Conservation (phyloP, 2,797 vertebrate genomes). For the Melopsittacus undulatus region DNA sequence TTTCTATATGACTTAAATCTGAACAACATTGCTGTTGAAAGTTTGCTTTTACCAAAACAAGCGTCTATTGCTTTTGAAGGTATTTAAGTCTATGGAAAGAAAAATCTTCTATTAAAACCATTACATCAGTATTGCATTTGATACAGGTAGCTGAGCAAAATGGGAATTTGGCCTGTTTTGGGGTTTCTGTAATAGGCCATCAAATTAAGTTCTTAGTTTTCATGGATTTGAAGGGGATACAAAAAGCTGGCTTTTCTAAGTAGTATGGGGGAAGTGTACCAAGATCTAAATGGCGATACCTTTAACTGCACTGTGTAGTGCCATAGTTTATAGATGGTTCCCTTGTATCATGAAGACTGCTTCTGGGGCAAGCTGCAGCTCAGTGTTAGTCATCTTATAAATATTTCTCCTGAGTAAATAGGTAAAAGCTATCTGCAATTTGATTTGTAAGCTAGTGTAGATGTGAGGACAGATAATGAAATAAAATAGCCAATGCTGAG, state of each 20-base stretch:
- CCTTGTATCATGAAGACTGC: neutral
- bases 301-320: neutral
- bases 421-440: neutral
- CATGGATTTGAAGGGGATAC: neutral
- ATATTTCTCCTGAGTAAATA: neutral
- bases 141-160: neutral
- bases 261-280: neutral
- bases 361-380: neutral
- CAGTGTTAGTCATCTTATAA: neutral
- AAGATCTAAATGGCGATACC: neutral
- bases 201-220: neutral
- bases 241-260: neutral
- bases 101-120: neutral
- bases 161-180: neutral
- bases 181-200: neutral
- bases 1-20: conserved; percentile 1
- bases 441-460: neutral
- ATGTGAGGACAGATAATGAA: neutral
- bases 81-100: neutral
- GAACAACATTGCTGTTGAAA: neutral
- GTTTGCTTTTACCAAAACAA: neutral
- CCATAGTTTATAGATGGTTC: neutral
- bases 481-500: neutral
- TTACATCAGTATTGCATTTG: neutral
- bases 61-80: neutral